phyloP scores from a whole-genome alignment of 2,797 vertebrate species.

The Serranus cabrilla region DNA sequence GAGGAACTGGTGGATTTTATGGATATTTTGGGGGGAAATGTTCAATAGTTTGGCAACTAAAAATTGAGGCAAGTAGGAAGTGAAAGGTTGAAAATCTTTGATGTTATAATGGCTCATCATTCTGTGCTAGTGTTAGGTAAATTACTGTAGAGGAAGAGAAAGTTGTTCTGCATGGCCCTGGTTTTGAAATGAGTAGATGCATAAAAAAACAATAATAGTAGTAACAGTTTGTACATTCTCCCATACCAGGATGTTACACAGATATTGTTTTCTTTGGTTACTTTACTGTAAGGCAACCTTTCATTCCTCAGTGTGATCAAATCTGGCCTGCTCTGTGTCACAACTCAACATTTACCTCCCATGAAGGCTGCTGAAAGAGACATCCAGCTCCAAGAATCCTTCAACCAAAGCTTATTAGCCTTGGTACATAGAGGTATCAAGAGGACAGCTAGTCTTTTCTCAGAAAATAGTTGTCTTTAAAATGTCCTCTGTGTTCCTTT shows the following conservation, averaged over 20 bases:
- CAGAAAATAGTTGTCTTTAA: background rate
- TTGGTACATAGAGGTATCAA: background rate
- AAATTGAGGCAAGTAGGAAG: constrained; percentile 25
- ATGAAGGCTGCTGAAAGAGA: background rate
- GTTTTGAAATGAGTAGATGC: background rate
- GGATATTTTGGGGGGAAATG: background rate
- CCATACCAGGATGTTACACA: background rate
- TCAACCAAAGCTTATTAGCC: background rate
- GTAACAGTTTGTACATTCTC: no score
- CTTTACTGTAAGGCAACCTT: constrained; percentile 2
- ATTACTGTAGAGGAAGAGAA: constrained; percentile 30
- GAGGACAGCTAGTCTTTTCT: no score
- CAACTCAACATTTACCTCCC: background rate
- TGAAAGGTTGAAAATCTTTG: background rate
- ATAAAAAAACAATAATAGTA: no score
- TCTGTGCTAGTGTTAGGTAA: background rate
- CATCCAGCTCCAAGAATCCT: background rate
- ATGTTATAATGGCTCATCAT: background rate
- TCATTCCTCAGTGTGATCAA: constrained; percentile 14
- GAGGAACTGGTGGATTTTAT: constrained; percentile 6
- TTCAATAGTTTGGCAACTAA: background rate
- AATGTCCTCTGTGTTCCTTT: background rate
- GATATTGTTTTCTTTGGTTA: background rate
- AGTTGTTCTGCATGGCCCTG: background rate
- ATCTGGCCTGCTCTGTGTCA: background rate